Evolutionary conservation across 2,113 vertebrate genomes (phyloP), one percentile per base, ranked within the genome.

Genomic region (Oncorhynchus tshawytscha): DNA sequence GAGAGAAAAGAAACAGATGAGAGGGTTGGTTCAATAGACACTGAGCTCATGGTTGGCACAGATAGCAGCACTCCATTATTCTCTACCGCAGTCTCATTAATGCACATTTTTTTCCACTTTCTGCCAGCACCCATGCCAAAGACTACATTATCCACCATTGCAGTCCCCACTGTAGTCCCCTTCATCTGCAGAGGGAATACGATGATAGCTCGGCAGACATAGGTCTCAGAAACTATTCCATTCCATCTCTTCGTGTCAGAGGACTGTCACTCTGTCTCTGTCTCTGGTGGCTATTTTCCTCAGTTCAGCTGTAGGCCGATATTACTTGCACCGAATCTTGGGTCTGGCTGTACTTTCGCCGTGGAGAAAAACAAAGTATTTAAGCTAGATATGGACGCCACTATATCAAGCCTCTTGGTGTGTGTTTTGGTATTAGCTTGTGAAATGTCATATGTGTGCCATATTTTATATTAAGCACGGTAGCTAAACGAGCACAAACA

Each of bases 11-110:
- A 20, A 76, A 25, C 66, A 64, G 7, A 72, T 71, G 31, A 68
- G 62, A 54, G 72, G 27, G 62, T 3, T 71, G 20, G 39, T 49
- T 71, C 18, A 74, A 3, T 80, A 67, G 71, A 81, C 70, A 67
- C 49, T 75, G 60, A 76, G 69, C 49, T 78, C 62, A 75, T 60
- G 72, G 78, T 49, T 76, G 66, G 66, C 65, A 68, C 51, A 25
- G 57, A 12, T 24, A 25, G 25, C 67, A 54, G 16, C 39, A 39
- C 25, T 54, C 16, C 67, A 77, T 54, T 69, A 48, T 29, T 54
- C 65, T 65, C 69, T 66, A 29, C 45, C 9, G 64, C 49, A 67
- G 49, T 4, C 64, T 59, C 15, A 57, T 60, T 76, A 73, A 70
- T 48, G 54, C 29, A 75, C 60, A 74, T 48, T 72, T 8, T 59